Evolutionary conservation across 2,888 invertebrate species (phyloP), one percentile per base, ranked within the genome.

Genomic region (Hydrotaea diabolus): DNA sequence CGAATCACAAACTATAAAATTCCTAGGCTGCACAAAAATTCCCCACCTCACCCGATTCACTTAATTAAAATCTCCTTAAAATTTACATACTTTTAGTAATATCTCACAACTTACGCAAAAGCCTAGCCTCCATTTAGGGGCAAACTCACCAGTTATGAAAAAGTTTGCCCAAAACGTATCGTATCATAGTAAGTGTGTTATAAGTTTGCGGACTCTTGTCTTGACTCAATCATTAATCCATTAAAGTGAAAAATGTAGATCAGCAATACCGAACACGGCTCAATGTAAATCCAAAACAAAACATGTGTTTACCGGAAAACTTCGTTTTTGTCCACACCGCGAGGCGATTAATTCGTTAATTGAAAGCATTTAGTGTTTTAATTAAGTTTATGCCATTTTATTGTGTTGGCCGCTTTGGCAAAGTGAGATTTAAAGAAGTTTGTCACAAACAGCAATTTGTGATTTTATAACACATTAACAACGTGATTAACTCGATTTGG

Each of bases 401-500:
- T 11, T 11, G 13, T 21, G 59, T 21, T 7, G 7, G 31, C 57
- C 7, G n/a, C 2, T 57, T 57, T 57, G 57, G 8, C 2, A 8
- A 8, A 7, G 11, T 19, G 21, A 21, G 53, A 53, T 53, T 15
- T 19, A 21, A 4, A 57, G 21, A 13, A 57, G 57, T 11, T 19
- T 57, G 11, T 7, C 11, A 59, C 23, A 59, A 21, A 23, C 23
- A 59, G 26, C 26, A 26, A n/a, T 31, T 46, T 21, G 21, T 69
- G 69, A 69, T 69, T 69, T 55, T 55, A 74, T 74, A 74, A 74
- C 59, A 74, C 73, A 73, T 23, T 36, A 36, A 57, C 74, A 74
- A 59, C 23, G 59, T 17, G 74, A 74, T 46, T 59, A 59, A 62
- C 59, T 62, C 31, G 39, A 36, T 73, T 31, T 46, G 46, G 13